Percentiles rank a stretch among this genome's conserved stretches.
phyloP scores from a whole-genome alignment of 2,888 invertebrate species.

The Epistrophe eligans region DNA sequence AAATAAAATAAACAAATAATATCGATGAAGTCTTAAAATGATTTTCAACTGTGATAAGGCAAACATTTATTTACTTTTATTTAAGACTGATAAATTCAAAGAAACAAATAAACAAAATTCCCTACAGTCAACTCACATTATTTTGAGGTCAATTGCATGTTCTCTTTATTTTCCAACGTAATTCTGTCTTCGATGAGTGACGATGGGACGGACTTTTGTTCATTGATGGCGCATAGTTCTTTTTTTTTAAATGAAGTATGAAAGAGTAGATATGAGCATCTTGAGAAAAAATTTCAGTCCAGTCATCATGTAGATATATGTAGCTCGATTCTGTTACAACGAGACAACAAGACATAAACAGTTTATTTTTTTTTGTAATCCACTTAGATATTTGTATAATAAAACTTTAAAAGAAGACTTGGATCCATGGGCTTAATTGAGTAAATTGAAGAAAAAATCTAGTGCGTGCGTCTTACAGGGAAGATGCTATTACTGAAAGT shows the following conservation, averaged over 20 bases:
- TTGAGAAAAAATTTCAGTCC: slow-evolving; percentile 30
- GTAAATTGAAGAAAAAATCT: slow-evolving; percentile 70
- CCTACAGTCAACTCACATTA: slow-evolving; percentile 45
- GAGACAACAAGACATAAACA: neutral
- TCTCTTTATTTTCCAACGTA: slow-evolving; percentile 47
- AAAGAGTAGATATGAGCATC: slow-evolving; percentile 4
- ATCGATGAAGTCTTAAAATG: slow-evolving; percentile 8
- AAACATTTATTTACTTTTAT: neutral
- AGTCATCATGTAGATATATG: neutral
- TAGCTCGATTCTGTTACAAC: slow-evolving; percentile 39
- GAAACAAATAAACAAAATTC: slow-evolving; percentile 27
- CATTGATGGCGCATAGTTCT: slow-evolving; percentile 23
- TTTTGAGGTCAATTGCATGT: slow-evolving; percentile 67
- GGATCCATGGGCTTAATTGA: slow-evolving; percentile 68
- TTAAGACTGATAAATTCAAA: slow-evolving; percentile 46
- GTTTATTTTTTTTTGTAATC: slow-evolving; percentile 56
- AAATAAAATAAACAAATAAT: slow-evolving; percentile 6
- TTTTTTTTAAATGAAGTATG: slow-evolving; percentile 15
- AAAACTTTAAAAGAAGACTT: slow-evolving; percentile 37
- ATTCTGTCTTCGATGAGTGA: slow-evolving; percentile 4
- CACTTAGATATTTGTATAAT: neutral
- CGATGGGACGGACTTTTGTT: neutral
- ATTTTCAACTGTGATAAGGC: slow-evolving; percentile 11
- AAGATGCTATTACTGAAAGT: slow-evolving; percentile 43
- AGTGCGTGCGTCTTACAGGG: slow-evolving; percentile 54